Conservation (phyloP, 2,113 vertebrate genomes). For the Procavia capensis region DNA sequence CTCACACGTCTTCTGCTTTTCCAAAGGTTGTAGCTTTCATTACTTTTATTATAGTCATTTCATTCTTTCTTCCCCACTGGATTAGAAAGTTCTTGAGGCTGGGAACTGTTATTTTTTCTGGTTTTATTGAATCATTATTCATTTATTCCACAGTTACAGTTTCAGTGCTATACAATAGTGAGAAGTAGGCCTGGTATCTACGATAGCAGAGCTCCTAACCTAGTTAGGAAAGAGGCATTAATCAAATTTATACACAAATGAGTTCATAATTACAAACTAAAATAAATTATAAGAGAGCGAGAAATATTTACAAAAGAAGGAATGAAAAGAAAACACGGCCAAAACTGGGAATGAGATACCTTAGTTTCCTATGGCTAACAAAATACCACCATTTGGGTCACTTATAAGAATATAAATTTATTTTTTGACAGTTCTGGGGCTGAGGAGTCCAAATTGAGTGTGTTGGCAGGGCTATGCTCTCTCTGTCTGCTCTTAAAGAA, state of each 20-base stretch:
- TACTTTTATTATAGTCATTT: background rate
- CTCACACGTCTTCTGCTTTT: background rate
- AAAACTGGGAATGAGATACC: background rate
- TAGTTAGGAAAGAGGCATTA: background rate
- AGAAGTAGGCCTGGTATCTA: background rate
- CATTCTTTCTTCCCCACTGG: background rate
- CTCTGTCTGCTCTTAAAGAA: too few relatives aligned
- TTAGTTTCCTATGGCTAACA: too few relatives aligned
- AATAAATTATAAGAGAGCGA: background rate
- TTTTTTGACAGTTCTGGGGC: too few relatives aligned
- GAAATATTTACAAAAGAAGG: background rate
- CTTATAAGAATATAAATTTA: too few relatives aligned
- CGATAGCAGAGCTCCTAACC: background rate
- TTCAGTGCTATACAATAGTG: background rate
- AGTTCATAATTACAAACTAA: background rate
- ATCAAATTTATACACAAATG: background rate
- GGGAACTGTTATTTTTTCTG: background rate
- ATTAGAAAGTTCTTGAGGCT: background rate
- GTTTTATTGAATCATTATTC: background rate
- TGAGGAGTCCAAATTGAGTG: too few relatives aligned
- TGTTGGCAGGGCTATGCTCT: too few relatives aligned
- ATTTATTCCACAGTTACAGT: background rate
- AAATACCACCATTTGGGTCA: too few relatives aligned
- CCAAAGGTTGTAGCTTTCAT: background rate
- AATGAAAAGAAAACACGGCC: background rate